phyloP scores from a whole-genome alignment of 1,140 invertebrate genomes.

The Tetramorium parvispinum region DNA sequence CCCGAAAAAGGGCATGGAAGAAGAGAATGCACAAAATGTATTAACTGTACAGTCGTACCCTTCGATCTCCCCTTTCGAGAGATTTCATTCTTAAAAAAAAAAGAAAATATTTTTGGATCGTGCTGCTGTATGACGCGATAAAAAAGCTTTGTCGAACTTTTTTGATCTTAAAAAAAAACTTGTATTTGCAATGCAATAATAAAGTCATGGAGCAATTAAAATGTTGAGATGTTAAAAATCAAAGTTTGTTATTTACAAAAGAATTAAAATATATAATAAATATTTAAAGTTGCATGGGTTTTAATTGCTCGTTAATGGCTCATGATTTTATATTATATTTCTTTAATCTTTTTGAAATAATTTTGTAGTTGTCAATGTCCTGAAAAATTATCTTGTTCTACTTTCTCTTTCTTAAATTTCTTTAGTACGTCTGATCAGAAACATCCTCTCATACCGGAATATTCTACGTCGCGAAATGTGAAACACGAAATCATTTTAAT shows the following conservation, averaged over 20 bases:
- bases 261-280: too few species aligned
- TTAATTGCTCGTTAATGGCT: too few species aligned
- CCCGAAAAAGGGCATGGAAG: conserved; percentile 40
- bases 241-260: too few species aligned
- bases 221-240: too few species aligned
- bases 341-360: too few species aligned
- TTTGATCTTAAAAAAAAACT: too few species aligned
- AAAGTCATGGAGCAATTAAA: too few species aligned
- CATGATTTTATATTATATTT: too few species aligned
- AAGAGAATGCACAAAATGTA: conserved; percentile 1
- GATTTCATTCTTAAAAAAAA: neutral
- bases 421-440: neutral
- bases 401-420: neutral
- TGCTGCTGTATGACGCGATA: neutral
- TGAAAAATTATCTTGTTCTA: neutral
- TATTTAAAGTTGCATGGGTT: too few species aligned
- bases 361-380: too few species aligned
- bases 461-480: neutral
- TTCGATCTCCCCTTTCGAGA: neutral
- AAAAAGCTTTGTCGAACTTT: neutral
- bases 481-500: conserved; percentile 19
- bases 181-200: too few species aligned
- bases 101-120: neutral
- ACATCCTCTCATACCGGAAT: neutral
- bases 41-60: neutral